Percentiles rank a stretch among this genome's conserved stretches.
Evolutionary conservation across 2,113 vertebrate species (phyloP).

Genomic region (Barbus barbus): DNA sequence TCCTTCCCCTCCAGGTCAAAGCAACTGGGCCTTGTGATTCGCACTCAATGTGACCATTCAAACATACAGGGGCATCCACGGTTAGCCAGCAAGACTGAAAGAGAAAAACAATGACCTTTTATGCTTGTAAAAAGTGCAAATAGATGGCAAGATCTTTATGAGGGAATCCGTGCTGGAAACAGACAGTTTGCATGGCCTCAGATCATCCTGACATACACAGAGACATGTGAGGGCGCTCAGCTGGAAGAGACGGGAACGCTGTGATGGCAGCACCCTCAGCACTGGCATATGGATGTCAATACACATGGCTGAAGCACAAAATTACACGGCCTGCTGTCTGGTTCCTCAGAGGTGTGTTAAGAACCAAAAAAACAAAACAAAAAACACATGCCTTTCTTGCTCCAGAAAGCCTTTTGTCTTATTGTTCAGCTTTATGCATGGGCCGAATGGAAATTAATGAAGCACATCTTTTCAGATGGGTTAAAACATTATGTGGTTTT

Average conservation of each 20-base stretch:
- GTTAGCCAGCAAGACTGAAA: slow-evolving; percentile 19
- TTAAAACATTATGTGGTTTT: neutral
- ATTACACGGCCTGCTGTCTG: slow-evolving; percentile 42
- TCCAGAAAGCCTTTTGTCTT: slow-evolving; percentile 13
- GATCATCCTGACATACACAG: neutral
- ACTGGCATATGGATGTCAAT: slow-evolving; percentile 38
- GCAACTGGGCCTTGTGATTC: slow-evolving; percentile 58
- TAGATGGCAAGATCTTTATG: slow-evolving; percentile 4
- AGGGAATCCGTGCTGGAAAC: neutral
- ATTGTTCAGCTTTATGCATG: slow-evolving; percentile 1
- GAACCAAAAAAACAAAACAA: neutral
- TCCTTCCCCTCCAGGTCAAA: slow-evolving; percentile 53
- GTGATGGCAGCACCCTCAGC: slow-evolving; percentile 38
- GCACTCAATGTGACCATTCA: slow-evolving; percentile 35
- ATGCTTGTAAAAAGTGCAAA: neutral
- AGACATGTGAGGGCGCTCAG: slow-evolving; percentile 45
- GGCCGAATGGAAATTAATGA: neutral
- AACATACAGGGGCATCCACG: slow-evolving; percentile 48
- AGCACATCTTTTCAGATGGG: neutral
- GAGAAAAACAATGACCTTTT: neutral
- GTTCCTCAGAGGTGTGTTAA: slow-evolving; percentile 2
- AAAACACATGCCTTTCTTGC: neutral
- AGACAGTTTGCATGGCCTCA: neutral
- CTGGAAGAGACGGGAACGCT: slow-evolving; percentile 44
- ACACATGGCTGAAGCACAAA: slow-evolving; percentile 40